phyloP scores from a whole-genome alignment of 2,888 invertebrate species.

The Smittia sp. region DNA sequence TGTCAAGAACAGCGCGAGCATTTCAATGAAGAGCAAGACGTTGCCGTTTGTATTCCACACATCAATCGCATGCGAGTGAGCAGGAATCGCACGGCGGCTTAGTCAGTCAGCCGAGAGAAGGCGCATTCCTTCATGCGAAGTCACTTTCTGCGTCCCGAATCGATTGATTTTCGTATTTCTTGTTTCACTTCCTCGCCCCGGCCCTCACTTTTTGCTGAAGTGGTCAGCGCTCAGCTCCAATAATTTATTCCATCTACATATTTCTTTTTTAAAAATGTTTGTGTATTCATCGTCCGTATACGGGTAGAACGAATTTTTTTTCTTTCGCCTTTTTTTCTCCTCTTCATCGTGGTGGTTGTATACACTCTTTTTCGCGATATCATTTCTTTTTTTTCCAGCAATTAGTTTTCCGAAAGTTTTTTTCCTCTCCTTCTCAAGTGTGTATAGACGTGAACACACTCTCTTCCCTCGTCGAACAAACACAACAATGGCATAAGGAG shows the following conservation, averaged over 20 bases:
- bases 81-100: too few relatives aligned
- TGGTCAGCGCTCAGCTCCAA: constrained; percentile 41
- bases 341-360: constrained; percentile 37
- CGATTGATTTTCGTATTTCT: constrained; percentile 37
- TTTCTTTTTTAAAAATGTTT: constrained; percentile 36
- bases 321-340: constrained; percentile 21
- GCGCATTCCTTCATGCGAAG: constrained; percentile 35
- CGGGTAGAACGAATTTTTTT: constrained; percentile 25
- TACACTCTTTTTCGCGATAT: constrained; percentile 41
- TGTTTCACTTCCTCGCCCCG: constrained; percentile 34
- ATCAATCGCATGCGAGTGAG: too few relatives aligned
- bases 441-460: constrained; percentile 19
- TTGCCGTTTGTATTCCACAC: constrained; percentile 11
- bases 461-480: constrained; percentile 29
- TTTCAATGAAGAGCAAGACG: constrained; percentile 26
- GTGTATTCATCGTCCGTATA: constrained; percentile 37
- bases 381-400: constrained; percentile 42
- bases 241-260: constrained; percentile 39
- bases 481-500: constrained; percentile 40
- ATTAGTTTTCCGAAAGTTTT: constrained; percentile 42
- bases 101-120: constrained; percentile 15
- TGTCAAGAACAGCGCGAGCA: constrained; percentile 23
- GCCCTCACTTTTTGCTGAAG: constrained; percentile 24
- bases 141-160: constrained; percentile 32
- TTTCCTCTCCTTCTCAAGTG: constrained; percentile 33